Base-by-base conservation (phyloP, 1,140 invertebrate species). In the Cyclargus thomasi region DNA sequence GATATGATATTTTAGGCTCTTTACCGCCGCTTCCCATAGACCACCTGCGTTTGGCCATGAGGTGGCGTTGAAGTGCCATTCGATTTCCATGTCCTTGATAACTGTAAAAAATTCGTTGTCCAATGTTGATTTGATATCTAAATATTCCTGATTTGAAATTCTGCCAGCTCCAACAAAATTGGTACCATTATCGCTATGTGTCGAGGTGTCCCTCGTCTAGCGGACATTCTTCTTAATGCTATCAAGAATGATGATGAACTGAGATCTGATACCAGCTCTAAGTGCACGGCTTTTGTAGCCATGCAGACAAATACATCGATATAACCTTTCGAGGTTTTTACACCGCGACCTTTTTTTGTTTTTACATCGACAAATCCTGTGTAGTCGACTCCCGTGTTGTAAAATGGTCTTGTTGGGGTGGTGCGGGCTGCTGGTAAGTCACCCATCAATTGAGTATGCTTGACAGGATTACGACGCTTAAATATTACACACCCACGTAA, bases 201-300 rank as follows among this genome's bases (percentile, higher is more conserved):
- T 7, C n/a, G 10, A 17, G 68, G 68, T 1, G 17, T n/a, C n/a
- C 65, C 68, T 55, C 53, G 20, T 20, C 71, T 65, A 0, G 71
- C 68, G 7, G 65, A 2, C 63, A 67, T 65, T 14, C 71, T 35
- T 10, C 68, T 53, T 5, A 70, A 29, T 3, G 65, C 68, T 1
- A 68, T 53, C 21, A 72, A 17, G 65, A 72, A 72, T 53, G 65
- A 18, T 69, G 67, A 67, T 10, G 62, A 21, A 1, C 35, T 62
- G 16, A 69, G 53, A 36, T 72, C 67, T 14, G 71, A 67, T 0
- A 72, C 71, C 10, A 73, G n/a, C 59, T 73, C 71, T 11, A 73
- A 20, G 47, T 73, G 71, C 16, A 73, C 47, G 1, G 66, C 63
- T 64, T 68, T 68, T 10, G 71, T 71, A 5, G 35, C 70, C 70